Evolutionary conservation across 2,888 invertebrate genomes (phyloP), one percentile per base, ranked within the genome.

Genomic region (Cryptocephalus primarius): DNA sequence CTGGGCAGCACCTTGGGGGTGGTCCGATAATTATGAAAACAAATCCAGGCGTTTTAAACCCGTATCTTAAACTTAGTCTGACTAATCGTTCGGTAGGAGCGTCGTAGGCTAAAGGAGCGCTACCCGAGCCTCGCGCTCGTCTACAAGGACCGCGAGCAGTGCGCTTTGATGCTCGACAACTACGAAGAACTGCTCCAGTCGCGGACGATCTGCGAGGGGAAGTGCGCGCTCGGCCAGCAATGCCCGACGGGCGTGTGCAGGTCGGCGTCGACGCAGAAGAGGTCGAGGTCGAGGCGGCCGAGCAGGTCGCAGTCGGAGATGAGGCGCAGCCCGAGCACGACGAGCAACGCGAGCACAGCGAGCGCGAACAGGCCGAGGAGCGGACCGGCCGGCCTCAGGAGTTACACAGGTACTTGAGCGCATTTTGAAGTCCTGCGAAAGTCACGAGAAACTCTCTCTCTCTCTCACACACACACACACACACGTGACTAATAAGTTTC

Each of bases 201-300:
- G 48, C 76, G 81, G 51, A 83, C 88, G 60, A 86, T 91, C 52
- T 91, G 91, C 71, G 90, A 91, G 68, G 90, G 89, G 40, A 83
- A 85, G 63, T 91, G 91, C 66, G 76, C 83, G 4, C 79, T 88
- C 74, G 88, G 88, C 40, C 80, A 87, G 60, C 82, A 83, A 57
- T 91, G 90, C 71, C 91, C 90, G 8, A 88, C 89, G 59, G 90
- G 90, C 71, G 76, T 78, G 38, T 79, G 79, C 59, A 69, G 77
- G 39, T 48, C 59, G 41, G 48, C 49, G 14, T 42, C 55, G 38
- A 42, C 60, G 39, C 53, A 60, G 22, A 53, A 63, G 42, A 53
- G 61, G 38, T 55, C 57, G n/a, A 54, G 61, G 44, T 54, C 60
- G 33, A 57, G 57, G 42, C 63, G 56, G 44, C 11, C 34, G 11